A percentile compares a stretch with the other conserved stretches of the same genome.
phyloP scores from a whole-genome alignment of 2,888 invertebrate genomes.

The Caenorhabditis doughertyi region DNA sequence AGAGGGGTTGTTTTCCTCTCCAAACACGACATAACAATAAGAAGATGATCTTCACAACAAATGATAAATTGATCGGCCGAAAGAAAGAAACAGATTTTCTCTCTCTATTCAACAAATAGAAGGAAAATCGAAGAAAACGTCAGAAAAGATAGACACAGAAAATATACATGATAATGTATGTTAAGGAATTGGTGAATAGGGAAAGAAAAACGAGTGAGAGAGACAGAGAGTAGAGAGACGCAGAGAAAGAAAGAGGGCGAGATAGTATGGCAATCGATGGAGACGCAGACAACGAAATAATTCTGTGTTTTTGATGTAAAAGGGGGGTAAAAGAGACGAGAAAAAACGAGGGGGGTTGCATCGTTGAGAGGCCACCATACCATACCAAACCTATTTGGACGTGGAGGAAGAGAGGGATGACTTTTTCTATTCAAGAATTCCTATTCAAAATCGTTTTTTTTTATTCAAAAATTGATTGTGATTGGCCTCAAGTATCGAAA shows the following conservation, averaged over 20 bases:
- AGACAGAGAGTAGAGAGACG: conserved; percentile 1
- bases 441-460: too few species aligned
- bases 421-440: too few species aligned
- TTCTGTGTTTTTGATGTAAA: conserved; percentile 10
- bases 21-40: too few species aligned
- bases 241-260: too few species aligned
- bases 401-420: too few species aligned
- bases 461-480: too few species aligned
- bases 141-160: not conserved
- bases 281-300: conserved; percentile 35
- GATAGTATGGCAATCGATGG: not conserved
- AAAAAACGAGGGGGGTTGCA: not conserved
- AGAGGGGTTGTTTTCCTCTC: too few species aligned
- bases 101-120: too few species aligned
- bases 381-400: not conserved
- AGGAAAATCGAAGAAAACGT: too few species aligned
- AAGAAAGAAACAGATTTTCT: too few species aligned
- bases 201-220: not conserved
- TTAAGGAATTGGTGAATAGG: not conserved
- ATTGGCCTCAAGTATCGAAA: not conserved
- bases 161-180: conserved; percentile 47
- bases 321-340: not conserved
- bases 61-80: too few species aligned
- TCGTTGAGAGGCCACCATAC: not conserved
- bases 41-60: too few species aligned